Base-by-base conservation (phyloP, 2,888 invertebrate species). In the Tromatobia lineatoria region DNA sequence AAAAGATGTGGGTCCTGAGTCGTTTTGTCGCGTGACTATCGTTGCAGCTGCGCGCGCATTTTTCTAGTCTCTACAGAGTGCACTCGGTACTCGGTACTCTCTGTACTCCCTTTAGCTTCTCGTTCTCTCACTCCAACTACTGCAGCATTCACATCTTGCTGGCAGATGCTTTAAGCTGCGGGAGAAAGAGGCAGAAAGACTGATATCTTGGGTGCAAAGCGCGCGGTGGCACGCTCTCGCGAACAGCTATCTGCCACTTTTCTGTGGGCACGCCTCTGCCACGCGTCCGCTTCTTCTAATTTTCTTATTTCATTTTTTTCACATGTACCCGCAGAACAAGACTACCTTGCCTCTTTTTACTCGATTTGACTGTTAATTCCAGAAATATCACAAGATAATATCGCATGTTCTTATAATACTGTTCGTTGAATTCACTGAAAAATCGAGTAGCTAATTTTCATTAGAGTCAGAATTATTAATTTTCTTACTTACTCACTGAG, bases 11-110 rank as follows among this genome's bases (percentile, higher is more conserved):
- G 64, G 50, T 54, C 15, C 59, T 29, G 34, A 79, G 42, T 47
- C 2, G 67, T 61, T 75, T 80, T 67, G 79, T 83, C 70, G 83
- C 83, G 80, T 83, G 83, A 83, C 83, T 80, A 67, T 76, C 47
- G 66, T 45, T 64, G 81, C 83, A 83, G 76, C 80, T 83, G 83
- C 38, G 20, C 23, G 45, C 45, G 67, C 50, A 76, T 80, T 83
- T 83, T 83, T 83, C 83, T 83, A 83, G 71, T 50, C 66, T 15
- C 34, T 34, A 23, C 11, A 45, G 52, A 64, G 45, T 38, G 23
- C 45, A 69, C 61, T 50, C 47, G 1, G 29, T 34, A 18, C 45
- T 25, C 7, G 6, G 13, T 29, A 23, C 71, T n/a, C 25, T 45
- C 61, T 45, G 25, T 25, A 61, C 38, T 47, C 29, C 10, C 50